These are phyloP conservation scores for Scelioninae gen. 1 DNA, from an alignment of 2,888 invertebrate genomes.

Conservation along the genomic window DNA sequence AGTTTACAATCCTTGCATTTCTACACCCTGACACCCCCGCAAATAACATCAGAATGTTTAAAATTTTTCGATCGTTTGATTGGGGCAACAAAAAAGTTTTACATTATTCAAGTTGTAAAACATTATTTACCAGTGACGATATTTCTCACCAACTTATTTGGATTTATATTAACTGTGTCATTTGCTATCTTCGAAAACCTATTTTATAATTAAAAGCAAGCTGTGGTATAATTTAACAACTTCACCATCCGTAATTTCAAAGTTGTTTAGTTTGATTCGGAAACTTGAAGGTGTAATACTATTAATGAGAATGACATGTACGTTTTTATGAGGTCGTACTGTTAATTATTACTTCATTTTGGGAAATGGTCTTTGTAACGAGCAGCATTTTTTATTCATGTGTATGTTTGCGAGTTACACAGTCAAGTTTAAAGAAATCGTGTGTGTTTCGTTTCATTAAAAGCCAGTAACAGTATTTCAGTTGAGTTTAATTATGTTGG, in stretches of 20 bases:
- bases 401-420: no score
- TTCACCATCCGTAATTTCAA: conserved; percentile 22
- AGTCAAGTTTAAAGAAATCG: no score
- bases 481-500: no score
- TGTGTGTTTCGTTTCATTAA: no score
- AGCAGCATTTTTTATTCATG: neutral
- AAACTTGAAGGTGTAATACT: conserved; percentile 2
- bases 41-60: no score
- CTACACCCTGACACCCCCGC: neutral
- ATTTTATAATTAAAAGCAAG: conserved; percentile 38
- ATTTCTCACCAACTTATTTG: conserved; percentile 25
- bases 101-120: neutral
- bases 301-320: conserved; percentile 7
- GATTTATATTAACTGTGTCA: conserved; percentile 25
- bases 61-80: neutral
- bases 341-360: conserved; percentile 11
- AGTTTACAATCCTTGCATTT: neutral
- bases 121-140: neutral
- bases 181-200: conserved; percentile 31
- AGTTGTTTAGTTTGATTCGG: conserved; percentile 4
- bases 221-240: conserved; percentile 29
- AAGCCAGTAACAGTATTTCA: no score
- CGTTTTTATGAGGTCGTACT: conserved; percentile 18
- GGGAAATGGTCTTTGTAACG: neutral
- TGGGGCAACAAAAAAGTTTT: neutral